Base-by-base conservation (phyloP, 2,113 vertebrate species). In the Crotalus helleri region DNA sequence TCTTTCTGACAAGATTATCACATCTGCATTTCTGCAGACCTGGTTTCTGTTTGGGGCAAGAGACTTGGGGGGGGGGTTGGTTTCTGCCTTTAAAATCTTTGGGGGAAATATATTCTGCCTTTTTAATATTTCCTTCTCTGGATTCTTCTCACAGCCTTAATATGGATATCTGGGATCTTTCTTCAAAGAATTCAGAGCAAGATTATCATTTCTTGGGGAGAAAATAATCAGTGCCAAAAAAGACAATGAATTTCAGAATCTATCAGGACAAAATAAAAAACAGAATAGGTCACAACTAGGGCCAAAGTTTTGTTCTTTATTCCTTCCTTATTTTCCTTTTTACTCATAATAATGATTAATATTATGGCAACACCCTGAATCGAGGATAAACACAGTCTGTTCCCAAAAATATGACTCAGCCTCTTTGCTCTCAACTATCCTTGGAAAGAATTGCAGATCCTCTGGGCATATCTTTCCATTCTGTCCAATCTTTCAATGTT, bases 361-460 rank as follows among this genome's bases (percentile, higher is more conserved):
- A 97, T 97, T 96, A 96, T 94, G 95, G 94, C 95, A 97, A 97
- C 96, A 97, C 91, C 87, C 96, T 97, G 29, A 59, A 95, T 58
- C 95, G 92, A 93, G 96, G 97, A 96, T 96, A 96, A 95, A 88
- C 96, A 97, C 93, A 96, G 94, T 96, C 92, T 87, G 96, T 95
- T 97, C 97, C 97, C 96, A 97, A 97, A 95, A 97, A 96, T 81
- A 96, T 97, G 93, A 97, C 95, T 97, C 96, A 97, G 87, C 92
- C 94, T 94, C 95, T 96, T 95, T 46, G 86, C 74, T 97, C 95
- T 92, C 96, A 97, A 87, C 96, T 97, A 95, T 92, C 96, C 94
- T 97, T 96, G 96, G 97, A 96, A 97, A 96, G 93, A 95, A 97
- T 94, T 92, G 95, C 90, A 90, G 55, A 87, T 89, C 91, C 94